Evolutionary conservation across 2,888 invertebrate genomes (phyloP), one percentile per base, ranked within the genome.

Genomic region (Scaptomyza polygonia): DNA sequence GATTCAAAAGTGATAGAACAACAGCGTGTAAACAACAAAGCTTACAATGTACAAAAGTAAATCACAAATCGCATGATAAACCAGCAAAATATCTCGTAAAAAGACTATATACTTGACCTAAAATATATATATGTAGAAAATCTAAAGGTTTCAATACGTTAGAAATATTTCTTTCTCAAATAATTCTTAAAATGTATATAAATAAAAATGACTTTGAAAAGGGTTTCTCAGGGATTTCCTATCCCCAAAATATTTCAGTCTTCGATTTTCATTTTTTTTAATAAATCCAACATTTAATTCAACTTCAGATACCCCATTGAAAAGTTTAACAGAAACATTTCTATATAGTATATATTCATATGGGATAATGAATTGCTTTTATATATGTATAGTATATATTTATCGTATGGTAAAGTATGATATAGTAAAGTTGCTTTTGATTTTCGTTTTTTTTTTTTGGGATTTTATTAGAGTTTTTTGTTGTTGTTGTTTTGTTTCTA

Each of bases 361-460:
- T 66, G 82, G 51, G 72, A 81, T 78, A 87, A 85, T 85, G 86
- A 81, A 85, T 85, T 85, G 88, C 82, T 63, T 71, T 85, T 80
- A 67, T 64, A 61, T 21, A 21, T 21, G 21, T 21, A 2, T 25
- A 25, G n/a, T 63, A 58, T 32, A 44, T 45, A 44, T 44, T 27
- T 45, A 45, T 16, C 18, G 21, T 54, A 43, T 45, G 34, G 48
- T 58, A 21, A 45, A 39, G 9, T 44, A 47, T 44, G 51, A 70
- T 59, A 53, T 49, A 36, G 43, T 45, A 43, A 58, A 65, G 47
- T 56, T 52, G 54, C 57, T 70, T 62, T 55, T 27, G 34, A 21
- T 47, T 45, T 36, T 0, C 2, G 27, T 53, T 55, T 55, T 63
- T 21, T 55, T 55, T 39, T 29, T 63, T 56, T 56, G 49, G 64